These are phyloP conservation scores for Sebastes vulpes DNA, from an alignment of 2,797 vertebrate species.

Conservation along the genomic window DNA sequence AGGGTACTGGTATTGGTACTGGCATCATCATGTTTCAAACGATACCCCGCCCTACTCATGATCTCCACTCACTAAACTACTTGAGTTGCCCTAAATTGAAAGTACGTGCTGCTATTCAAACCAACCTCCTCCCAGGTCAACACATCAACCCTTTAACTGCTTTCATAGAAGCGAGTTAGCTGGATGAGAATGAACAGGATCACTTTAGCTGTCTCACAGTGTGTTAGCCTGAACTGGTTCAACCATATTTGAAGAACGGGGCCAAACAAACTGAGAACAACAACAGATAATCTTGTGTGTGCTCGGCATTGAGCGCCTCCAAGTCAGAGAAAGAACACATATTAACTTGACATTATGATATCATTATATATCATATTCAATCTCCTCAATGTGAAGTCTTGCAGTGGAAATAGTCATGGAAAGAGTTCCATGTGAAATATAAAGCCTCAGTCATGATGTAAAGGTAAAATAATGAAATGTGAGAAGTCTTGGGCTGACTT, in stretches of 20 bases:
- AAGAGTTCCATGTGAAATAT: neutral
- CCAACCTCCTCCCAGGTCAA: neutral
- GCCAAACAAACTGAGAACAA: neutral
- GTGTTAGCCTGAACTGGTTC: neutral
- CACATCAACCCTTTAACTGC: neutral
- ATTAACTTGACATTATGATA: neutral
- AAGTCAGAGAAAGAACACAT: neutral
- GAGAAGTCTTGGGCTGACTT: constrained; percentile 8
- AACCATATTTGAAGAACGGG: neutral
- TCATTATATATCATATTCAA: too few relatives aligned
- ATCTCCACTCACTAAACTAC: too few relatives aligned
- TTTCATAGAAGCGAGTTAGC: neutral
- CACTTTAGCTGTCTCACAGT: neutral
- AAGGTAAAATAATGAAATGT: neutral
- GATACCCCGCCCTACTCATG: neutral
- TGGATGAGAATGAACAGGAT: neutral
- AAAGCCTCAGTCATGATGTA: neutral
- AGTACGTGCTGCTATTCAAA: neutral
- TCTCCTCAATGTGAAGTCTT: neutral
- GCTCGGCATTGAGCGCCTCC: neutral
- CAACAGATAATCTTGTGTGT: neutral
- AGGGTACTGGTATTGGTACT: too few relatives aligned
- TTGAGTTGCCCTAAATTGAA: neutral
- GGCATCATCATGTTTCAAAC: too few relatives aligned
- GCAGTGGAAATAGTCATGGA: neutral